Evolutionary conservation across 2,888 invertebrate species (phyloP), one percentile per base, ranked within the genome.

Genomic region (Clepsis dumicolana): DNA sequence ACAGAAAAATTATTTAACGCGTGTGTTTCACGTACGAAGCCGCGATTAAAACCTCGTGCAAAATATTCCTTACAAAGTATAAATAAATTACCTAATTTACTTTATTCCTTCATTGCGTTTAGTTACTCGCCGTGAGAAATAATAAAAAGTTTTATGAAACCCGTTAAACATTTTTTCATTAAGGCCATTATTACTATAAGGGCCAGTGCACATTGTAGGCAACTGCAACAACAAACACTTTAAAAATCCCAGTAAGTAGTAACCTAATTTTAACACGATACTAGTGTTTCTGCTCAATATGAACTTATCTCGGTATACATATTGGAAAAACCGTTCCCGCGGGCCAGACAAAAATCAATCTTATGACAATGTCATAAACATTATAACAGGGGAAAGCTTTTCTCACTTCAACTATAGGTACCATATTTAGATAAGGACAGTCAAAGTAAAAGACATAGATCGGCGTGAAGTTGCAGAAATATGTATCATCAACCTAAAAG

Each of bases 141-240:
- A 56, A 64, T 68, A 64, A 68, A 68, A 64, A 64, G 57, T 68
- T 64, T 59, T 57, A 68, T 68, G 21, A 68, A 68, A 64, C 63
- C 63, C 57, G 52, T 64, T 68, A 64, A 32, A 68, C 64, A 64
- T 57, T 59, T 59, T 68, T 68, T 68, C 68, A 68, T 68, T 68
- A 68, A 32, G 44, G 18, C 44, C 7, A 59, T 35, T 64, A 64
- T 64, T 68, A 63, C 21, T 67, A 35, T 63, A 32, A 63, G 18
- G 57, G 27, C 4, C 1, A 12, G 63, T 52, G 18, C 14, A 41
- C 52, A 63, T 18, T 8, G 18, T 4, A 32, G 1, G 12, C 7
- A 29, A 32, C 12, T 32, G 12, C 4, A 16, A 18, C 2, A 16
- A 50, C 4, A 24, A 14, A 1, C 5, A 4, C 0, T 25, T 25